A percentile compares a stretch with the other conserved stretches of the same genome.
Evolutionary conservation across 2,888 invertebrate genomes (phyloP).

Genomic region (Drosophila limbata): DNA sequence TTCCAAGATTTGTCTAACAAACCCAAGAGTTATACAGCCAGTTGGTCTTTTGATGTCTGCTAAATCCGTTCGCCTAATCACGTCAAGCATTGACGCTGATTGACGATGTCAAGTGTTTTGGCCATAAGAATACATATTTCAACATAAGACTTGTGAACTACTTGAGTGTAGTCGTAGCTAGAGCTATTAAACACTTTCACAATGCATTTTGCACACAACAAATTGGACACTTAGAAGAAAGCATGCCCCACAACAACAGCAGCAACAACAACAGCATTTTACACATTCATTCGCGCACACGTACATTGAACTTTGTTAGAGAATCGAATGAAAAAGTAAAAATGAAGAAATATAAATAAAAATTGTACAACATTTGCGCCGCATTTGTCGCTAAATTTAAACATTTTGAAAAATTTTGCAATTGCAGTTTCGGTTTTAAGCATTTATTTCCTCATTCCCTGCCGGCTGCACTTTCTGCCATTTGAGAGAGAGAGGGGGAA

Average conservation of each 20-base stretch:
- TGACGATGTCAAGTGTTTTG: constrained; percentile 81
- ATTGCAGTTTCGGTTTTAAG: constrained; percentile 46
- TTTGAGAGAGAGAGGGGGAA: neutral
- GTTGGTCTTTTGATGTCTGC: constrained; percentile 24
- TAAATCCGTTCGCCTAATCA: constrained; percentile 27
- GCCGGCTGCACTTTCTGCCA: constrained; percentile 49
- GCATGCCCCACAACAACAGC: constrained; percentile 37
- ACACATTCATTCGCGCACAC: constrained; percentile 50
- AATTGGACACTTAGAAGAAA: constrained; percentile 70
- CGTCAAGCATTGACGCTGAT: constrained; percentile 62
- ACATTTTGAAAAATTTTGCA: constrained; percentile 46
- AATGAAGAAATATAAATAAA: constrained; percentile 27
- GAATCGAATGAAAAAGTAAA: constrained; percentile 24
- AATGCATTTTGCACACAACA: constrained; percentile 56
- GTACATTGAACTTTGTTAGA: constrained; percentile 73
- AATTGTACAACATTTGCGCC: constrained; percentile 52
- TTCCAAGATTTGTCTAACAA: neutral
- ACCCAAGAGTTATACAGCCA: neutral
- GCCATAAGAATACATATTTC: constrained; percentile 24
- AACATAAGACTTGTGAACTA: neutral
- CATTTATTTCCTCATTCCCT: constrained; percentile 76
- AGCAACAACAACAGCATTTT: constrained; percentile 13
- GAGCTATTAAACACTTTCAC: constrained; percentile 70
- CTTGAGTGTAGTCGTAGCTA: neutral
- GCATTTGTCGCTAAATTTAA: constrained; percentile 72